These are phyloP conservation scores for Actinemys pallida DNA, from an alignment of 2,113 vertebrate genomes.

Conservation along the genomic window DNA sequence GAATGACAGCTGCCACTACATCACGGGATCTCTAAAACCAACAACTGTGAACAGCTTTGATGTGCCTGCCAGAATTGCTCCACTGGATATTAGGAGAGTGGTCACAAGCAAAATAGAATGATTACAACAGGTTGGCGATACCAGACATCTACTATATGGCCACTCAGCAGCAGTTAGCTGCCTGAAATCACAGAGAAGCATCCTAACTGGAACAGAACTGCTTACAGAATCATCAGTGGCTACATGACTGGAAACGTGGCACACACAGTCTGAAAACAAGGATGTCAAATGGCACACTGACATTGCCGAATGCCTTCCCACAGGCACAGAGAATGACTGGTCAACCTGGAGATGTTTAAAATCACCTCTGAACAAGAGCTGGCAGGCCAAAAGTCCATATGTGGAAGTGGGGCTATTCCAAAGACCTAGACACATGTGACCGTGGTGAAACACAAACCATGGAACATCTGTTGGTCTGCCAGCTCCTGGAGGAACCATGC, in stretches of 20 bases:
- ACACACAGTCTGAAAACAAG: background rate
- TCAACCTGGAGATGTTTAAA: too few species aligned
- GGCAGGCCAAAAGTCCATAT: background rate
- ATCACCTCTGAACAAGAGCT: too few species aligned
- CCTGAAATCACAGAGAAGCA: too few species aligned
- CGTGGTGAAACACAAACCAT: background rate
- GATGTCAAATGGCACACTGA: background rate
- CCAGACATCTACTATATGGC: background rate
- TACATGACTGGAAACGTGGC: background rate
- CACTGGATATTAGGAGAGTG: background rate
- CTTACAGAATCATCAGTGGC: background rate
- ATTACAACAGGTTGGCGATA: background rate
- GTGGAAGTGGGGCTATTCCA: background rate
- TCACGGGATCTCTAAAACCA: background rate
- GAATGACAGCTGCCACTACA: background rate
- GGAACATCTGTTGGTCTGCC: background rate
- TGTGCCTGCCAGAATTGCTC: background rate
- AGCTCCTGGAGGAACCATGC: too few species aligned
- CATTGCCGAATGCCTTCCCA: background rate
- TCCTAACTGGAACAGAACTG: background rate
- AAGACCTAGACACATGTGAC: background rate
- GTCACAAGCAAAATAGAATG: background rate
- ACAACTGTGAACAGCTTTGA: background rate
- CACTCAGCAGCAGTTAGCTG: background rate
- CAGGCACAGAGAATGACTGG: background rate